Evolutionary conservation across 1,140 invertebrate genomes (phyloP), one percentile per base, ranked within the genome.

Genomic region (Chironomus tepperi): DNA sequence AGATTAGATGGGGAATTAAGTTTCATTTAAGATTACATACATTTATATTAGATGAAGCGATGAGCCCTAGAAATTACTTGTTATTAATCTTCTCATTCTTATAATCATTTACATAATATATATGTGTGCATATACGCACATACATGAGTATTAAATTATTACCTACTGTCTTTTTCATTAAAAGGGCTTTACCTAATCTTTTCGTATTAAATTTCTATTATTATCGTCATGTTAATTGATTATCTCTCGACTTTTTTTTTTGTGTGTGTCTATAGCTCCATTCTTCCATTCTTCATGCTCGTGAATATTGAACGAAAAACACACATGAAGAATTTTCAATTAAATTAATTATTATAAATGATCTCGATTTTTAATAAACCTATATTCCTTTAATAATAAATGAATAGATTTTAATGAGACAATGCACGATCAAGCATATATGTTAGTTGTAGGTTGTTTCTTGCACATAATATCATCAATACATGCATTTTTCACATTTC

Each of bases 301-400:
- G 12, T 57, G 47, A 57, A 15, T 12, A 57, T n/a, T 57, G 43
- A 47, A 15, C 7, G n/a, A 57, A 57, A n/a, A 57, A 57, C 47
- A 57, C 12, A 57, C 47, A 57, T 57, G 47, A 57, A 57, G 47
- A 57, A 57, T n/a, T 57, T n/a, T 57, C 47, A 57, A 57, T 57
- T 57, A 57, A 57, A 57, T 57, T 57, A 57, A 57, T 57, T 57
- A 57, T 57, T 12, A 57, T 57, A 57, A 57, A 57, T 57, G 47
- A 57, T 57, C 47, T 57, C 47, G 12, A n/a, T 57, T 34, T 34
- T 34, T 34, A 34, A 34, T 34, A 34, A 34, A 34, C 24, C 24
- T 34, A 34, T 34, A 34, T 34, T 34, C 24, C 24, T 34, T 34
- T 5, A 34, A 34, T 34, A 34, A 34, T 34, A 34, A 34, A 34